Base-by-base conservation (phyloP, 2,113 vertebrate species). In the Phoenicopterus ruber region DNA sequence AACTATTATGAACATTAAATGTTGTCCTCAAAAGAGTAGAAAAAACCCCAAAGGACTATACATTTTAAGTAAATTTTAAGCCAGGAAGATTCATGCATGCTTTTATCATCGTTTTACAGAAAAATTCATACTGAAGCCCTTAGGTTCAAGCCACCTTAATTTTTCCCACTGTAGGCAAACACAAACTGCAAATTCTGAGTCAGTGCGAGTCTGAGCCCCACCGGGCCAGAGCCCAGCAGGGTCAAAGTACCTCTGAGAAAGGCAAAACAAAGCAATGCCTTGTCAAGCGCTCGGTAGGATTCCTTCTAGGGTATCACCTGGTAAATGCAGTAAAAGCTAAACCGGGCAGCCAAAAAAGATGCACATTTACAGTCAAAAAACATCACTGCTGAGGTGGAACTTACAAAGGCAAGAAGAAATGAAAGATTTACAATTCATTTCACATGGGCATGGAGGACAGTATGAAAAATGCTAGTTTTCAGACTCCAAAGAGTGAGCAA, bases 91-190 rank as follows among this genome's bases (percentile, higher is more conserved):
- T 14, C 90, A 69, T 21, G 19, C 9, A 22, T 61, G 6, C 2
- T 82, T 95, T 94, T 77, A 50, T n/a, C 25, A 57, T 65, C 15
- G 24, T 88, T 87, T 92, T 74, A 52, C 9, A 54, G 8, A 79
- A 29, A 20, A 55, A 55, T 38, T 88, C 5, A 25, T 65, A 22
- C 18, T 67, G 63, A 88, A 78, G n/a, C 10, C 12, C 9, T 69
- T 28, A 62, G 16, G 16, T 58, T 77, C 12, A 20, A 57, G 46
- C 14, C 15, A 19, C 26, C 9, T 67, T 52, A 18, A 9, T 77
- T 86, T 78, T 72, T 61, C 65, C 40, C 38, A 46, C 44, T 0
- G 0, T 13, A 59, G 38, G 19, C 46, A 74, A 93, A 57, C 15
- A 26, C 14, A 70, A 50, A 58, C 29, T 71, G 42, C 66, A 82